These are phyloP conservation scores for Anaspis maculata DNA, from an alignment of 2,888 invertebrate species.

Conservation along the genomic window DNA sequence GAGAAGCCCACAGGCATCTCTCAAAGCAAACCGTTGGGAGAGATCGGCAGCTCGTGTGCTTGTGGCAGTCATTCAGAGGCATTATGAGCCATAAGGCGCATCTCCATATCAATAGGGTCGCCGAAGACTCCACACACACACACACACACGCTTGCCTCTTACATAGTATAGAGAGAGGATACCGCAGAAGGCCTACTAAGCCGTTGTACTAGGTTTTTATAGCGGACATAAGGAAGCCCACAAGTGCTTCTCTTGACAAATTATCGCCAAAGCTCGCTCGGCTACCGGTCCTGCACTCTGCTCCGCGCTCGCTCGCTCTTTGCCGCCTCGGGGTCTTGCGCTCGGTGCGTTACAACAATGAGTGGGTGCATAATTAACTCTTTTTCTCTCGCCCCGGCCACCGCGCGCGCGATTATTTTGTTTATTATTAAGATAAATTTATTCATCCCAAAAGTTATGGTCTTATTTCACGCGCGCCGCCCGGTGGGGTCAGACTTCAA, in stretches of 20 bases:
- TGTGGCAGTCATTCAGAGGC: constrained; percentile 15
- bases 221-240: constrained; percentile 13
- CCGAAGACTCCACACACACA: constrained; percentile 8
- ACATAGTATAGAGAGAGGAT: too few relatives aligned
- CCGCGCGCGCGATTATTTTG: too few relatives aligned
- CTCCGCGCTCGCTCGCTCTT: neutral
- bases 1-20: neutral
- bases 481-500: too few relatives aligned
- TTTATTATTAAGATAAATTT: too few relatives aligned
- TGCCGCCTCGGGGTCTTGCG: too few relatives aligned
- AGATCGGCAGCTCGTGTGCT: constrained; percentile 9
- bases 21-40: too few relatives aligned
- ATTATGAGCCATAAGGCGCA: constrained; percentile 19
- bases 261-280: constrained; percentile 12
- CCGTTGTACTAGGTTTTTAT: constrained; percentile 13
- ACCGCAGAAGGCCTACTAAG: constrained; percentile 11
- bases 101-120: constrained; percentile 20
- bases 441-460: too few relatives aligned
- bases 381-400: too few relatives aligned
- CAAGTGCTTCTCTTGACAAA: constrained; percentile 15
- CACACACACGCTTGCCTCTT: too few relatives aligned
- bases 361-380: too few relatives aligned
- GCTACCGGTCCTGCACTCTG: neutral
- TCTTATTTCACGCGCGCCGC: too few relatives aligned
- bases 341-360: too few relatives aligned